These are phyloP conservation scores for Enteromius treurensis DNA, from an alignment of 2,797 vertebrate genomes.

Conservation along the genomic window DNA sequence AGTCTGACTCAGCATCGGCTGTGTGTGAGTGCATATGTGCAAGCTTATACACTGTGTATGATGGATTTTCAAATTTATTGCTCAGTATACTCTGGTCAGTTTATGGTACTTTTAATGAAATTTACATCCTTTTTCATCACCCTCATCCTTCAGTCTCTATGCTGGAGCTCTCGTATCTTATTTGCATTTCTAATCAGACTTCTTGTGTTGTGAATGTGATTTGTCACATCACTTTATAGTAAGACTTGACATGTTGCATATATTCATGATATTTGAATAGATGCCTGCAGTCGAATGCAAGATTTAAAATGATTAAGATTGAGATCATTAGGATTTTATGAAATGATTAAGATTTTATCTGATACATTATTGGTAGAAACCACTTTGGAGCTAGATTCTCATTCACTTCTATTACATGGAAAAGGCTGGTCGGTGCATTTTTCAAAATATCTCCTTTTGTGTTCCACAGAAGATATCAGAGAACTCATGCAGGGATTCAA, in stretches of 20 bases:
- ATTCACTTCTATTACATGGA: not conserved
- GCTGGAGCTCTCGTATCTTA: not conserved
- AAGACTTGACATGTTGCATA: not conserved
- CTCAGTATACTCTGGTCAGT: not conserved
- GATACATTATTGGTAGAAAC: not conserved
- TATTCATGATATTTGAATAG: not conserved
- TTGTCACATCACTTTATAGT: not conserved
- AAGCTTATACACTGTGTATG: not conserved
- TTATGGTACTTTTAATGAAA: not conserved
- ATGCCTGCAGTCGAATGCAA: not conserved
- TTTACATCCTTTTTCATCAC: not conserved
- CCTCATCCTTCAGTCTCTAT: not conserved
- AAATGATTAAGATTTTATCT: not conserved
- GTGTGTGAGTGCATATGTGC: not conserved
- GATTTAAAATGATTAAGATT: not conserved
- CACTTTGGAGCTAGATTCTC: not conserved
- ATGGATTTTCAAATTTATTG: not conserved
- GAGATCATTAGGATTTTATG: not conserved
- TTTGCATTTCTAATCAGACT: not conserved
- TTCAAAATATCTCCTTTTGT: not conserved
- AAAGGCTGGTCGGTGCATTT: not conserved
- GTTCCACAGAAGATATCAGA: not conserved
- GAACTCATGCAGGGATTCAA: not conserved
- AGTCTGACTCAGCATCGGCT: not conserved
- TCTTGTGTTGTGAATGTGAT: not conserved